A percentile compares a stretch with the other conserved stretches of the same genome.
These are phyloP conservation scores for Ranitomeya variabilis DNA, from an alignment of 2,113 vertebrate genomes.

Conservation along the genomic window DNA sequence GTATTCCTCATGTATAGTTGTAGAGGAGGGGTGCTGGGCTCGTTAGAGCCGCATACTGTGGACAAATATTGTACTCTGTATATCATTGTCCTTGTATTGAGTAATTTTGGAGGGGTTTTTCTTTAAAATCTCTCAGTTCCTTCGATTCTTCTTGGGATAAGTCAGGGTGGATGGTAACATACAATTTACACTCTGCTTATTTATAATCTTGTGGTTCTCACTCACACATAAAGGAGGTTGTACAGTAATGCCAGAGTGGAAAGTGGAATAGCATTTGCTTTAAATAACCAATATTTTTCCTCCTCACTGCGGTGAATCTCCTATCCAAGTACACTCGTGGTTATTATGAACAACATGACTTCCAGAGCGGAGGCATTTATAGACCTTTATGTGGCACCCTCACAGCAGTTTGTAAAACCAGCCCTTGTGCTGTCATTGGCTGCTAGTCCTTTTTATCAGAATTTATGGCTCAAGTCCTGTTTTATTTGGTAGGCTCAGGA, in stretches of 20 bases:
- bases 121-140: background rate
- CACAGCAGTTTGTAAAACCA: constrained; percentile 29
- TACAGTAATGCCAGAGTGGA: constrained; percentile 31
- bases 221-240: background rate
- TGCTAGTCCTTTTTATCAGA: background rate
- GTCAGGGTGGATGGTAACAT: constrained; percentile 14
- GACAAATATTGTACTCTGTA: too few relatives aligned
- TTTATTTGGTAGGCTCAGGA: background rate
- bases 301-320: background rate
- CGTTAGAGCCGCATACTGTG: too few relatives aligned
- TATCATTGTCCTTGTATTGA: background rate
- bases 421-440: constrained; percentile 18
- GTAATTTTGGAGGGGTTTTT: background rate
- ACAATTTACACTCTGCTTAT: constrained; percentile 35
- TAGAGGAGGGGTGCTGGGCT: too few relatives aligned
- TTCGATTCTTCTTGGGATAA: background rate
- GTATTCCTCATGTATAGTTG: too few relatives aligned
- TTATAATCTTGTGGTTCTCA: constrained; percentile 45
- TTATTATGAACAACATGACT: constrained; percentile 47
- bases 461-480: background rate
- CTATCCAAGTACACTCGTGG: constrained; percentile 18
- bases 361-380: constrained; percentile 38
- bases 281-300: constrained; percentile 46
- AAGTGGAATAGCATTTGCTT: constrained; percentile 44
- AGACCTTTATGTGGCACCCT: constrained; percentile 47